Evolutionary conservation across 2,113 vertebrate species (phyloP).

Genomic region (Rattus rattus): DNA sequence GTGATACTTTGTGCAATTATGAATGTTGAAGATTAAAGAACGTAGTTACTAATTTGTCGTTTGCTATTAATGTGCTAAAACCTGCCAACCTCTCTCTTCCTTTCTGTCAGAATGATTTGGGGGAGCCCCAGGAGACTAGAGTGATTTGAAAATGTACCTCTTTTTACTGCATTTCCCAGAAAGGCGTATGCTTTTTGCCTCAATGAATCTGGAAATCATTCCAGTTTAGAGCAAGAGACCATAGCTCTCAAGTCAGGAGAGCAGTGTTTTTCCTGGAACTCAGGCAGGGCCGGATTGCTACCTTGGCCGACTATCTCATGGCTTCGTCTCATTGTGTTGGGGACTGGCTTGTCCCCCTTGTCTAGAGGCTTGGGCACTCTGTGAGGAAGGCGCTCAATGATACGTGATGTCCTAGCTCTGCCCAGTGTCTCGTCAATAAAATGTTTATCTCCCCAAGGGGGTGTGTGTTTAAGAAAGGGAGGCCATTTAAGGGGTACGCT

Average conservation of each 20-base stretch:
- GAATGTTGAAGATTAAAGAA: constrained; percentile 77
- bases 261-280: background rate
- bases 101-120: constrained; percentile 36
- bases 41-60: constrained; percentile 64
- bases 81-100: constrained; percentile 35
- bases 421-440: background rate
- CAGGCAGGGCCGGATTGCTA: background rate
- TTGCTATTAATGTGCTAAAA: constrained; percentile 60
- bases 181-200: background rate
- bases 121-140: constrained; percentile 30
- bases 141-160: constrained; percentile 7
- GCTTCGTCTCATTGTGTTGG: background rate
- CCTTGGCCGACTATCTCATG: background rate
- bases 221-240: background rate
- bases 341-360: background rate
- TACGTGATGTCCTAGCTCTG: background rate
- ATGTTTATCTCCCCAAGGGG: background rate
- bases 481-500: background rate
- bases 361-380: background rate
- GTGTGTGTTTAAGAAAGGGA: background rate
- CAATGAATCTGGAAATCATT: constrained; percentile 37
- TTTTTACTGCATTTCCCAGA: background rate
- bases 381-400: background rate
- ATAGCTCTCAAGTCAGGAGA: background rate
- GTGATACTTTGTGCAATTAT: constrained; percentile 68